These are phyloP conservation scores for Apogon talboti DNA, from an alignment of 2,797 vertebrate species.

Conservation along the genomic window DNA sequence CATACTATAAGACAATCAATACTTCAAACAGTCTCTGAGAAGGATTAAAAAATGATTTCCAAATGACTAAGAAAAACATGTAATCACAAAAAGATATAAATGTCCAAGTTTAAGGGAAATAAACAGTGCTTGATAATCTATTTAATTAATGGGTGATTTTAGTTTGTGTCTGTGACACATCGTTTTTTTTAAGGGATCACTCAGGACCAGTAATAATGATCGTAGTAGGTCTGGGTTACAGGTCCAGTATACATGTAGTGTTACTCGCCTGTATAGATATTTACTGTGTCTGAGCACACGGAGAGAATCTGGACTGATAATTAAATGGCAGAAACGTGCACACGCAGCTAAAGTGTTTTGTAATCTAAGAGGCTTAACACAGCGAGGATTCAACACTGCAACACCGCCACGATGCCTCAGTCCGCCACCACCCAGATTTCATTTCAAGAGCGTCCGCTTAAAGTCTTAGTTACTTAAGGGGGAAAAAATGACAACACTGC, in stretches of 20 bases:
- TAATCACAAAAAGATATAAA: too few species aligned
- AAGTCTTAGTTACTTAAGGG: constrained; percentile 62
- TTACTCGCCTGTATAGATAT: constrained; percentile 15
- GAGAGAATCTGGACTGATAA: constrained; percentile 55
- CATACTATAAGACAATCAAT: too few species aligned
- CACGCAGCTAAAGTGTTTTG: constrained; percentile 77
- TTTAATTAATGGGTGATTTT: too few species aligned
- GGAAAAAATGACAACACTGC: constrained; percentile 48
- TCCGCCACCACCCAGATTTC: constrained; percentile 59
- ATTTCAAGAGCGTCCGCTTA: constrained; percentile 66
- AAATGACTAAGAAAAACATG: too few species aligned
- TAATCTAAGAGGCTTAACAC: constrained; percentile 81
- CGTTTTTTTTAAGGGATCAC: too few species aligned
- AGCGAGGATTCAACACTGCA: constrained; percentile 60
- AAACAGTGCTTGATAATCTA: too few species aligned
- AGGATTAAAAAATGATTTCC: too few species aligned
- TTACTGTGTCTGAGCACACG: constrained; percentile 25
- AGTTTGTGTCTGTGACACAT: too few species aligned
- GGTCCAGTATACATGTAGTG: constrained; percentile 9
- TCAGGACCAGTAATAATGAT: too few species aligned
- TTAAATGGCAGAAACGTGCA: constrained; percentile 65
- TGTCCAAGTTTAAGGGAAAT: too few species aligned
- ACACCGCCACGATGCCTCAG: constrained; percentile 46
- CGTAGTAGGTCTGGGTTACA: neutral
- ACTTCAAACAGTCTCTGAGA: too few species aligned